Base-by-base conservation (phyloP, 2,888 invertebrate genomes). In the Sturmia bella region DNA sequence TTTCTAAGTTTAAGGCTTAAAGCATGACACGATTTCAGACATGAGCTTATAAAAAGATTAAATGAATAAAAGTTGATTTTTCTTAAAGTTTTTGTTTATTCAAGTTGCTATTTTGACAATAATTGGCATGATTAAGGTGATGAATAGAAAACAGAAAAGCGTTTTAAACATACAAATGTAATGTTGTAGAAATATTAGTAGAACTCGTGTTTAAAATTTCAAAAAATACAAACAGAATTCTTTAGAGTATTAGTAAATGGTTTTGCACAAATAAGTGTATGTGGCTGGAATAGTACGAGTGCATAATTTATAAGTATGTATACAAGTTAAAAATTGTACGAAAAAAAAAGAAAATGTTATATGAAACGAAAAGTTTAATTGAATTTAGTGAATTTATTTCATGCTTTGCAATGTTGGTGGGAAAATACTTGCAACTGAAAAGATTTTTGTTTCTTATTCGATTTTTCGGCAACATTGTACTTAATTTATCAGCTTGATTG, bases 11-110 rank as follows among this genome's bases (percentile, higher is more conserved):
- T 74, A 70, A 78, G 69, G 76, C 74, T 83, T 70, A 50, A 73
- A 72, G 78, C 77, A 74, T 83, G 83, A 80, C 83, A 83, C 80
- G 83, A 77, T 83, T 75, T 72, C 48, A 63, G 73, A 77, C 80
- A 80, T 77, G 52, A 76, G 72, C 48, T 73, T 72, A 32, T 37
- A 56, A 69, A 64, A 74, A 77, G 74, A 74, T 82, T 78, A 74
- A 70, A 74, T 78, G 82, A 78, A 82, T 78, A 64, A 78, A 64
- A 74, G 69, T 63, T 69, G 50, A 64, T 56, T 63, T 63, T 57
- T 52, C 17, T 45, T 13, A 52, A 13, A 37, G 19, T 52, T 78
- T 52, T 50, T 64, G 52, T 78, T 79, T 80, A 72, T 78, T 69
- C 70, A 61, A 64, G 68, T 81, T 72, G 50, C 48, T 57, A 69